Percentiles rank a stretch among this genome's conserved stretches.
Evolutionary conservation across 2,888 invertebrate genomes (phyloP).

Genomic region (Arrhopalites spinosus): DNA sequence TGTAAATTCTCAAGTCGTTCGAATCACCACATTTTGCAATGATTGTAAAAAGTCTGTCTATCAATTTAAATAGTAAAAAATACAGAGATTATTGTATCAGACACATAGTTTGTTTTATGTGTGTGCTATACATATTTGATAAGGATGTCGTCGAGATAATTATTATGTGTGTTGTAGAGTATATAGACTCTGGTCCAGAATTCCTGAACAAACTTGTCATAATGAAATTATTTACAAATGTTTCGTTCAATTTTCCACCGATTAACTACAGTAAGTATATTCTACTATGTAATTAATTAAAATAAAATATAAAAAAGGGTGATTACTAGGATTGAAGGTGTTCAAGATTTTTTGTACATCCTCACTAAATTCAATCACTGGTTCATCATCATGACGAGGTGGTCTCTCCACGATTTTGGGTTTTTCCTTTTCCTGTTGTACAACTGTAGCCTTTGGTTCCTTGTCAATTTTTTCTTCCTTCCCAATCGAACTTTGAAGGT

Average conservation of each 20-base stretch:
- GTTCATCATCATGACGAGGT: conserved; percentile 15
- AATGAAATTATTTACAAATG: no score
- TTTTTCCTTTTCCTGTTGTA: neutral
- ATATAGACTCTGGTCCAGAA: no score
- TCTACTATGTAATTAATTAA: neutral
- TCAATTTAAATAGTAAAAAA: no score
- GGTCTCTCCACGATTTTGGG: conserved; percentile 10
- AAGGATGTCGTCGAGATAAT: no score
- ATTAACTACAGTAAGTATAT: neutral
- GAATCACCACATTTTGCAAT: no score
- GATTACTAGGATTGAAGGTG: conserved; percentile 54
- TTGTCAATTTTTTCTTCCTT: neutral
- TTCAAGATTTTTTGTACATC: conserved; percentile 52
- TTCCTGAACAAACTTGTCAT: no score
- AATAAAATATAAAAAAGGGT: neutral
- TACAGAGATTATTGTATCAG: no score
- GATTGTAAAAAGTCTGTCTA: no score
- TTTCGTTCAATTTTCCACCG: conserved; percentile 2
- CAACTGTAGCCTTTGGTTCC: conserved; percentile 15
- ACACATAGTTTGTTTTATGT: no score
- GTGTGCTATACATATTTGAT: no score
- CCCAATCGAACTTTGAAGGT: neutral
- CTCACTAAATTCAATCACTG: conserved; percentile 46
- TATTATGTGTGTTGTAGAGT: no score
- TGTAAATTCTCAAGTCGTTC: no score